These are phyloP conservation scores for Lasiurus cinereus DNA, from an alignment of 2,113 vertebrate genomes.

Conservation along the genomic window DNA sequence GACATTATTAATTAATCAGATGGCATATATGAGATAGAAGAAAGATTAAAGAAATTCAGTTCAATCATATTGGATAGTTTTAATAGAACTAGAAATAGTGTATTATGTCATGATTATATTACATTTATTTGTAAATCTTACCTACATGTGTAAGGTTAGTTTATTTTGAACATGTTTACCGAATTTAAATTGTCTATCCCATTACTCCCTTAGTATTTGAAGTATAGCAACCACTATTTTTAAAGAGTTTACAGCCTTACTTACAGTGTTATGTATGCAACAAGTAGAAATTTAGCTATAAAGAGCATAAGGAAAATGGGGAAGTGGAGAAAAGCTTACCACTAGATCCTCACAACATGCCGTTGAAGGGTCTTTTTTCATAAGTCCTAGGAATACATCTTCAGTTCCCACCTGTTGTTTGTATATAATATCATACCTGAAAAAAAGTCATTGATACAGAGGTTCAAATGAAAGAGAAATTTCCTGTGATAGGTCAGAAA, in stretches of 20 bases:
- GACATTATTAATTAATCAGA: constrained; percentile 53
- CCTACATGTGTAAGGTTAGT: background rate
- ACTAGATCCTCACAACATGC: constrained; percentile 95
- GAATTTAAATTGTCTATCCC: constrained; percentile 57
- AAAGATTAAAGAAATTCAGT: constrained; percentile 36
- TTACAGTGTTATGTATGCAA: constrained; percentile 13
- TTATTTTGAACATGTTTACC: constrained; percentile 41
- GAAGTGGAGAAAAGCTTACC: constrained; percentile 87
- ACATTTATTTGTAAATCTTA: constrained; percentile 58
- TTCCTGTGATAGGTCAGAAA: constrained; percentile 53
- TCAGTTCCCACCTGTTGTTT: constrained; percentile 95
- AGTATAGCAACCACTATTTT: constrained; percentile 49
- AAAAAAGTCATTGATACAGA: constrained; percentile 68
- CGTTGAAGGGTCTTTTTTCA: constrained; percentile 93
- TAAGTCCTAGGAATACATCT: constrained; percentile 94
- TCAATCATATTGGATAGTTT: background rate
- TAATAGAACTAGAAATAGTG: constrained; percentile 36
- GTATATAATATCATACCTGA: constrained; percentile 93
- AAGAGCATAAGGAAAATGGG: constrained; percentile 28
- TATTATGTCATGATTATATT: constrained; percentile 33
- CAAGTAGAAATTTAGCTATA: constrained; percentile 1
- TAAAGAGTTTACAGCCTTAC: constrained; percentile 20
- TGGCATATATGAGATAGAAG: background rate
- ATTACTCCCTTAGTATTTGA: constrained; percentile 18
- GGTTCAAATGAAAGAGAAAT: constrained; percentile 50